phyloP scores from a whole-genome alignment of 2,797 vertebrate species.

The Rhabdomys pumilio region DNA sequence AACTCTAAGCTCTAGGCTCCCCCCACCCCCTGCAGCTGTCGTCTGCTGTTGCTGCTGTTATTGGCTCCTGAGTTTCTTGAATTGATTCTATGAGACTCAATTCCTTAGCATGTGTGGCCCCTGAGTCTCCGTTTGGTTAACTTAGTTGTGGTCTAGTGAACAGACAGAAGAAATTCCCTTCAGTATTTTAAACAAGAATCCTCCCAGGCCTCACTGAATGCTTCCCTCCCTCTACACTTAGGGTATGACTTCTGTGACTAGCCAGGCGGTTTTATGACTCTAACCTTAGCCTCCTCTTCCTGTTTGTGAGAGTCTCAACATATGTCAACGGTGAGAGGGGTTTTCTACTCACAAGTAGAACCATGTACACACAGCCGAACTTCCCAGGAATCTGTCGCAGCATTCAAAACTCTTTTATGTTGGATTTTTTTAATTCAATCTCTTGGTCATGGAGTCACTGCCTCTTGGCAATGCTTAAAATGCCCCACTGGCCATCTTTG shows the following conservation, averaged over 20 bases:
- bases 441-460: conserved; percentile 8
- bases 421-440: not conserved
- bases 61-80: not conserved
- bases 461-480: not conserved
- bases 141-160: conserved; percentile 9
- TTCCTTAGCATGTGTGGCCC: not conserved
- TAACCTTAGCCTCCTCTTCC: not conserved
- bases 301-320: not conserved
- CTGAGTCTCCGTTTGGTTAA: not conserved
- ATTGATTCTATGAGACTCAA: not conserved
- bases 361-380: not conserved
- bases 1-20: not conserved
- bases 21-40: not conserved
- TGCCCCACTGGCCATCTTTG: not conserved
- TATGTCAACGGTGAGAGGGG: not conserved
- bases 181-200: not conserved
- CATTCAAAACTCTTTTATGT: not conserved
- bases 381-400: not conserved
- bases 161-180: conserved; percentile 36
- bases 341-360: not conserved
- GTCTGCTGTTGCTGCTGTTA: not conserved
- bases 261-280: not conserved
- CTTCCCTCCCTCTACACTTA: not conserved
- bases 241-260: not conserved
- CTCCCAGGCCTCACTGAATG: not conserved